phyloP scores from a whole-genome alignment of 2,113 vertebrate genomes.

The Meleagris gallopavo region DNA sequence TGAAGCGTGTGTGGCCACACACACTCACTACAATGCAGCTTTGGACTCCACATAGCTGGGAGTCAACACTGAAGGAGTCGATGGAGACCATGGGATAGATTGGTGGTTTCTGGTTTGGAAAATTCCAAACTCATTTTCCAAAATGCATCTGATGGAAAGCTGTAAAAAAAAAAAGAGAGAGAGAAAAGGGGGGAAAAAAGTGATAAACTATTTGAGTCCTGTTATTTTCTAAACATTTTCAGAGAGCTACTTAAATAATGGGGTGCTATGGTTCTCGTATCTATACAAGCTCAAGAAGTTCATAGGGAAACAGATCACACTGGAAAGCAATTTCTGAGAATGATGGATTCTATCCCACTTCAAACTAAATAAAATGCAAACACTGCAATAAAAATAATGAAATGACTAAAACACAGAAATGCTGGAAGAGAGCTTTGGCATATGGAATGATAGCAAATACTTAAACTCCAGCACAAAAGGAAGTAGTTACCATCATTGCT shows the following conservation, averaged over 20 bases:
- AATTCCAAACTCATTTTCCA: background rate
- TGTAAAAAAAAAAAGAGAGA: background rate
- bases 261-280: background rate
- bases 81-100: background rate
- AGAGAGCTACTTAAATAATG: background rate
- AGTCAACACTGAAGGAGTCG: background rate
- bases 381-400: background rate
- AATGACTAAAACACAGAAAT: background rate
- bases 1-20: fast-evolving
- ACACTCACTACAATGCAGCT: background rate
- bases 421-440: background rate
- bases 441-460: background rate
- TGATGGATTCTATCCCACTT: background rate
- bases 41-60: background rate
- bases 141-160: background rate
- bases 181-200: no score
- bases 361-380: background rate
- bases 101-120: background rate
- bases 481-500: background rate
- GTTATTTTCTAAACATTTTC: background rate
- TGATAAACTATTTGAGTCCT: background rate
- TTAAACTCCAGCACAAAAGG: background rate
- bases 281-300: background rate
- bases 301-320: background rate
- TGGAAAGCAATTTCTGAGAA: background rate